A percentile compares a stretch with the other conserved stretches of the same genome.
Evolutionary conservation across 2,888 invertebrate species (phyloP).

Genomic region (Plemyria rubiginata): DNA sequence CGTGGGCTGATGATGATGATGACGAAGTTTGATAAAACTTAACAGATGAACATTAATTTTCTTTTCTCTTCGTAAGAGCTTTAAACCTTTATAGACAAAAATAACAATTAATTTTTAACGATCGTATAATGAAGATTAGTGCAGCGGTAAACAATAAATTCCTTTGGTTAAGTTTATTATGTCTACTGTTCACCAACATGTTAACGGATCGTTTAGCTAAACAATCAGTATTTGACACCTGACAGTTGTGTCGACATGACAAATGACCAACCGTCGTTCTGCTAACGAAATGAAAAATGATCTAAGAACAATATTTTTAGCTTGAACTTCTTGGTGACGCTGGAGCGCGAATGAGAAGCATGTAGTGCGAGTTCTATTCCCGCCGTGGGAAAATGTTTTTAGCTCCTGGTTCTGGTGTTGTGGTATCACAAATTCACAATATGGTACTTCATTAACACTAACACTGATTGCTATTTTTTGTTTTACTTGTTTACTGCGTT

Average conservation of each 20-base stretch:
- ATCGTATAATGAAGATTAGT: conserved; percentile 16
- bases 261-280: not conserved
- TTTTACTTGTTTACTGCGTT: too few relatives aligned
- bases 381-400: too few relatives aligned
- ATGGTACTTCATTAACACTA: too few relatives aligned
- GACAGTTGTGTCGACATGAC: conserved; percentile 1
- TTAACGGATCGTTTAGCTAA: conserved; percentile 9
- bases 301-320: not conserved
- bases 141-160: conserved; percentile 9
- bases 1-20: too few relatives aligned
- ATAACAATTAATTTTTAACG: conserved; percentile 8
- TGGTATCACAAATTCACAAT: too few relatives aligned
- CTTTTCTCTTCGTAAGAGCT: not conserved
- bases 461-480: too few relatives aligned
- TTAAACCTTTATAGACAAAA: conserved; percentile 11
- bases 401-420: too few relatives aligned
- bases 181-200: conserved; percentile 3
- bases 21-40: not conserved
- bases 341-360: too few relatives aligned
- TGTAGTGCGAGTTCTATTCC: too few relatives aligned
- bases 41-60: not conserved
- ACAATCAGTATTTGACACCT: not conserved
- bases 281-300: not conserved
- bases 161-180: conserved; percentile 32
- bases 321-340: not conserved